Evolutionary conservation across 2,797 vertebrate genomes (phyloP).

Genomic region (Karalla daura): DNA sequence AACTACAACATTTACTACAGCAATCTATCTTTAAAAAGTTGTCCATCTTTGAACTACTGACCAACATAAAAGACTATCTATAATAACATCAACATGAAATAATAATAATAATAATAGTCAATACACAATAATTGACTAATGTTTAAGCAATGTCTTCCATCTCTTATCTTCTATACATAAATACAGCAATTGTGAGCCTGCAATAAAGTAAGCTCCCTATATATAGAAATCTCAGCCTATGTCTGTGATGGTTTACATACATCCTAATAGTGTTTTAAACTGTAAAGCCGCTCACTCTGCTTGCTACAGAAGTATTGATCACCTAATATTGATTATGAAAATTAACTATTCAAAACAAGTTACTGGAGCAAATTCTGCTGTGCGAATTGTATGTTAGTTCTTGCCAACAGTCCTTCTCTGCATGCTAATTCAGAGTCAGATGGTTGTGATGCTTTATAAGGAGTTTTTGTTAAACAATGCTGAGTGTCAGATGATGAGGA

Average conservation of each 20-base stretch:
- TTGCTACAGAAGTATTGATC: conserved; percentile 66
- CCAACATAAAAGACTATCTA: conserved; percentile 60
- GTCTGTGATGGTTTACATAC: conserved; percentile 54
- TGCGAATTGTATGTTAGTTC: background rate
- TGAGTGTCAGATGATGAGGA: background rate
- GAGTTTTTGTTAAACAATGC: background rate
- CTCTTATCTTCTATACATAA: conserved; percentile 66
- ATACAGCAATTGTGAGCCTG: conserved; percentile 59
- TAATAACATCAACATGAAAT: conserved; percentile 39
- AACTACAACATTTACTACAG: conserved; percentile 68
- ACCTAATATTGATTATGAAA: conserved; percentile 54
- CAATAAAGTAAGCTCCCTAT: conserved; percentile 55
- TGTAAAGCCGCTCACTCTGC: conserved; percentile 54
- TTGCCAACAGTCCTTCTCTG: background rate
- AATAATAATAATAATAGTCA: conserved; percentile 45
- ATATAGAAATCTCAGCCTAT: conserved; percentile 57
- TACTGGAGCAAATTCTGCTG: conserved; percentile 15
- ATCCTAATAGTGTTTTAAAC: conserved; percentile 58
- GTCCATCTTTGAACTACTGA: conserved; percentile 60
- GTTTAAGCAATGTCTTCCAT: conserved; percentile 54
- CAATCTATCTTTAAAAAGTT: conserved; percentile 46
- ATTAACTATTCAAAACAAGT: conserved; percentile 50
- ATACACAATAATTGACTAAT: conserved; percentile 62
- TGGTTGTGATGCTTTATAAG: conserved; percentile 6
- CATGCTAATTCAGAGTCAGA: conserved; percentile 2